A percentile compares a stretch with the other conserved stretches of the same genome.
Evolutionary conservation across 2,113 vertebrate species (phyloP).

Genomic region (Mustela nigripes): DNA sequence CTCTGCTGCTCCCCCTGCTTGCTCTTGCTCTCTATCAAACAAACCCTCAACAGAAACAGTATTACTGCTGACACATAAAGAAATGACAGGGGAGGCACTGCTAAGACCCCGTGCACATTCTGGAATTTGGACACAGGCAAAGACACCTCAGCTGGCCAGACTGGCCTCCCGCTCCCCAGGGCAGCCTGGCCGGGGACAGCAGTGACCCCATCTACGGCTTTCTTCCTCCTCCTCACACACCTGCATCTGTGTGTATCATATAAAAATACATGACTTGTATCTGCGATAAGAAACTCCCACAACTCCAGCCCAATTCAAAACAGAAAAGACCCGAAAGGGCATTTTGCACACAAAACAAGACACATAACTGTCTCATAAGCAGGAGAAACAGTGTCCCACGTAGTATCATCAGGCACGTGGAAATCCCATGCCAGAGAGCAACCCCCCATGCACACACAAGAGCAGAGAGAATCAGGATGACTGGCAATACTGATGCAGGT

Average conservation of each 20-base stretch:
- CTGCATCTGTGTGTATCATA: rapidly evolving
- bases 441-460: rapidly evolving
- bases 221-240: not conserved
- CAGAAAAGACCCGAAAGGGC: not conserved
- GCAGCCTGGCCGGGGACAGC: not conserved
- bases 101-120: not conserved
- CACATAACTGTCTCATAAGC: rapidly evolving
- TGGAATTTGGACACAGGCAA: not conserved
- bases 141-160: not conserved
- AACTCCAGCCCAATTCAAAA: not conserved
- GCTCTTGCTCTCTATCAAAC: not conserved
- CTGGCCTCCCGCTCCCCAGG: not conserved
- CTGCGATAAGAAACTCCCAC: not conserved
- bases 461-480: too few species aligned
- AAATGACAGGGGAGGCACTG: rapidly evolving
- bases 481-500: not conserved
- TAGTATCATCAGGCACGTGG: rapidly evolving
- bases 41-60: not conserved
- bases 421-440: too few species aligned
- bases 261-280: not conserved
- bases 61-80: not conserved
- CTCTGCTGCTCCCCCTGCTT: not conserved
- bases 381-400: not conserved
- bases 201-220: not conserved
- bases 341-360: not conserved